These are phyloP conservation scores for Spilogale gracilis DNA, from an alignment of 2,113 vertebrate species.

Conservation along the genomic window DNA sequence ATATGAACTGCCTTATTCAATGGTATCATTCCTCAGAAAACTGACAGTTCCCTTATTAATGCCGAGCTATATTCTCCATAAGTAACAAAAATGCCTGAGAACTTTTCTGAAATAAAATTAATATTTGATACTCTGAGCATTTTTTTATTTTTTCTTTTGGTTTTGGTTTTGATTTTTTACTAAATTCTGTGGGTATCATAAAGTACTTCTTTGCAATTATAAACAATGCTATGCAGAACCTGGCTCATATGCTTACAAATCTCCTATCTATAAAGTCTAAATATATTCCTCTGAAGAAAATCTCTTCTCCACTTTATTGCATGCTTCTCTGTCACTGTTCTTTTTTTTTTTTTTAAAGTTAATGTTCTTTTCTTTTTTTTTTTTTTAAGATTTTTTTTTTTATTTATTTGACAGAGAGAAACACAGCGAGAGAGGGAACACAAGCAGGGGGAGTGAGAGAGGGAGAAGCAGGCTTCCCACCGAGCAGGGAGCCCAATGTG, in stretches of 20 bases:
- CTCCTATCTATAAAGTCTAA: background rate
- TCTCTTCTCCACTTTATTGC: background rate
- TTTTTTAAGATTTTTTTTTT: too few species aligned
- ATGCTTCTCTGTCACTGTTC: background rate
- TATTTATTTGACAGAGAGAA: too few species aligned
- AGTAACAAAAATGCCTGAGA: background rate
- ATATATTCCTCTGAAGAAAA: background rate
- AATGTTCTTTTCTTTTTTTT: too few species aligned
- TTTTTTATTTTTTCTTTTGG: background rate
- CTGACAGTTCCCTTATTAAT: background rate
- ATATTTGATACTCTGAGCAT: background rate
- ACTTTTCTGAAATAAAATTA: background rate
- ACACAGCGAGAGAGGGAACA: too few species aligned
- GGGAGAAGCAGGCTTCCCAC: too few species aligned
- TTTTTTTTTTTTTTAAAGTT: too few species aligned
- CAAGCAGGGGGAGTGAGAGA: too few species aligned
- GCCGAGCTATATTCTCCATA: background rate
- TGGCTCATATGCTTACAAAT: background rate
- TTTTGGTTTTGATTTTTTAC: background rate
- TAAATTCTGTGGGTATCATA: background rate
- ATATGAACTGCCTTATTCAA: background rate
- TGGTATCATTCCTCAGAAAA: background rate
- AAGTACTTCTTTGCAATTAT: background rate
- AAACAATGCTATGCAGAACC: background rate
- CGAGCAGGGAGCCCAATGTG: too few species aligned